phyloP scores from a whole-genome alignment of 1,140 invertebrate species.

The Drosophila pseudoobscura region DNA sequence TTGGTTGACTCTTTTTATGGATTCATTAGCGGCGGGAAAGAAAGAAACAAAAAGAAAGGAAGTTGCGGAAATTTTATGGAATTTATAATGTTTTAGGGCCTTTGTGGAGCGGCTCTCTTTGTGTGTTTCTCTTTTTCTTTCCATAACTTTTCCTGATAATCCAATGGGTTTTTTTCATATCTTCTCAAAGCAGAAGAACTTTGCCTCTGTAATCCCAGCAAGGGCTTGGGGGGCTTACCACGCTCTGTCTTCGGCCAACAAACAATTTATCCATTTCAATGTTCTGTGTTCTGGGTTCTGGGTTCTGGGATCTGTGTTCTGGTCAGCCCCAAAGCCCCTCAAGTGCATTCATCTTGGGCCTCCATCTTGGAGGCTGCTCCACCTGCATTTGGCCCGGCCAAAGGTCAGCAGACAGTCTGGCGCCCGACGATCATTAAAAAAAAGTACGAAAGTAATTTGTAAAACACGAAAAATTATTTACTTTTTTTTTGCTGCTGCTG shows the following conservation, averaged over 20 bases:
- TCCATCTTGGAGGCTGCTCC: conserved; percentile 11
- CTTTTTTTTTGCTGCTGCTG: conserved; percentile 23
- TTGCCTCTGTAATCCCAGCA: too few species aligned
- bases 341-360: conserved; percentile 35
- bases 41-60: conserved; percentile 9
- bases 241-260: conserved; percentile 25
- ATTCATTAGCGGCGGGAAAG: conserved; percentile 13
- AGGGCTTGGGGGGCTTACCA: conserved; percentile 11
- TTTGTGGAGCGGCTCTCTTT: too few species aligned
- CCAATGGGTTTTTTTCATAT: too few species aligned
- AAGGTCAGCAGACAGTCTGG: conserved; percentile 75
- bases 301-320: too few species aligned
- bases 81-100: conserved; percentile 3
- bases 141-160: too few species aligned
- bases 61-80: conserved; percentile 9
- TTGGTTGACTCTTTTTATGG: conserved; percentile 18
- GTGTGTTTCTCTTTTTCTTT: too few species aligned
- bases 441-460: conserved; percentile 73
- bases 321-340: conserved; percentile 22
- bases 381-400: conserved; percentile 55
- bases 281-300: conserved; percentile 40
- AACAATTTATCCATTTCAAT: conserved; percentile 52
- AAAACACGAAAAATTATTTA: conserved; percentile 73
- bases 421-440: conserved; percentile 71
- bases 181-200: too few species aligned